A percentile compares a stretch with the other conserved stretches of the same genome.
These are phyloP conservation scores for Conistra vaccinii DNA, from an alignment of 2,888 invertebrate species.

Conservation along the genomic window DNA sequence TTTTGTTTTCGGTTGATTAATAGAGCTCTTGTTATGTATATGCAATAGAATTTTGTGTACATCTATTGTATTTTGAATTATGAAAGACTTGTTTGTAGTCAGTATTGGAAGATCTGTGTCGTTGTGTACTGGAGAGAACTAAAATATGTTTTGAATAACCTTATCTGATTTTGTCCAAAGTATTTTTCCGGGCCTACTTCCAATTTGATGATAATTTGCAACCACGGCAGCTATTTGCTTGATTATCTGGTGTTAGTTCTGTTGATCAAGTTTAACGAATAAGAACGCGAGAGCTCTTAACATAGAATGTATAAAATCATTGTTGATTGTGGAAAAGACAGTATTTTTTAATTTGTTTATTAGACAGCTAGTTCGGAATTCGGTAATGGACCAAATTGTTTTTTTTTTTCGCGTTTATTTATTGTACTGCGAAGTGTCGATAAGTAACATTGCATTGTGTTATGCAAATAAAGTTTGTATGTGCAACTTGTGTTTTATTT, in stretches of 20 bases:
- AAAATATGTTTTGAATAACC: not conserved
- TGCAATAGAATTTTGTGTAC: conserved; percentile 12
- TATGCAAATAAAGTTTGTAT: conserved; percentile 84
- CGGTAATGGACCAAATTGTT: conserved; percentile 69
- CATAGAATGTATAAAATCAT: conserved; percentile 43
- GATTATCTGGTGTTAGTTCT: not conserved
- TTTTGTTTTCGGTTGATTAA: conserved; percentile 50
- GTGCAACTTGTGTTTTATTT: conserved; percentile 70
- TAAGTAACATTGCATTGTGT: conserved; percentile 73
- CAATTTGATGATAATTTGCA: conserved; percentile 11
- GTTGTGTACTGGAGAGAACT: not conserved
- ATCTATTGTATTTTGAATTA: not conserved
- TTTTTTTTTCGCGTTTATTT: conserved; percentile 70
- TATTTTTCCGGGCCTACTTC: conserved; percentile 1
- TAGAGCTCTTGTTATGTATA: conserved; percentile 56
- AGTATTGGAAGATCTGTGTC: conserved; percentile 6
- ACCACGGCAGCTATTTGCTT: conserved; percentile 16
- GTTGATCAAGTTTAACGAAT: not conserved
- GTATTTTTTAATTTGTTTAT: conserved; percentile 59
- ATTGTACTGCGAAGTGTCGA: conserved; percentile 70
- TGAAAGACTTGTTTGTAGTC: not conserved
- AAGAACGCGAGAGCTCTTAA: conserved; percentile 56
- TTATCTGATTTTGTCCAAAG: not conserved
- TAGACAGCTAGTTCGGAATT: conserved; percentile 64
- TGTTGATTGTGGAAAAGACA: conserved; percentile 59